A percentile compares a stretch with the other conserved stretches of the same genome.
Evolutionary conservation across 2,888 invertebrate species (phyloP).

Genomic region (Ferrisia virgata): DNA sequence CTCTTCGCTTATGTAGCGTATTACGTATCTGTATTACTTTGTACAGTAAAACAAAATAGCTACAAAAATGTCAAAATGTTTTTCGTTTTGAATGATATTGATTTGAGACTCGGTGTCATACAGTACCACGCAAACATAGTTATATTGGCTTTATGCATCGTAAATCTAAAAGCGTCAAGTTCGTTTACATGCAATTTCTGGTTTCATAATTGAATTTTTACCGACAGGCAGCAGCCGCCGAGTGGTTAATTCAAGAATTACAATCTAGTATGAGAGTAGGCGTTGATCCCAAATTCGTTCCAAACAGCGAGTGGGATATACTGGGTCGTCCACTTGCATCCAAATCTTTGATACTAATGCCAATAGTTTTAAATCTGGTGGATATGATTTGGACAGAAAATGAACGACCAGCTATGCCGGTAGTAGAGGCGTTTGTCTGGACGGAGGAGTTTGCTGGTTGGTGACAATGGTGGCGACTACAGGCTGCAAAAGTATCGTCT

Average conservation of each 20-base stretch:
- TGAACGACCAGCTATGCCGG: constrained; percentile 56
- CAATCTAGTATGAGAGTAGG: constrained; percentile 62
- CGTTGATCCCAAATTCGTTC: constrained; percentile 70
- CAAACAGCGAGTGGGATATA: constrained; percentile 64
- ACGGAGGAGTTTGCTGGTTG: constrained; percentile 44
- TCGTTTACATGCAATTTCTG: constrained; percentile 3
- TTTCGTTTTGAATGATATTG: constrained; percentile 15
- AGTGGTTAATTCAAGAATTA: constrained; percentile 63
- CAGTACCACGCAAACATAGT: not conserved
- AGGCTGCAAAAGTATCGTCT: too few species aligned
- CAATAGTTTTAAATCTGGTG: constrained; percentile 66
- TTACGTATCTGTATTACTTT: not conserved
- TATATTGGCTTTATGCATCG: not conserved
- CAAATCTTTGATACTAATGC: constrained; percentile 54
- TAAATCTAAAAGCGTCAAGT: not conserved
- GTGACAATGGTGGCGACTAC: not conserved
- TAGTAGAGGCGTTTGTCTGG: constrained; percentile 39
- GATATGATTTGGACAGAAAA: constrained; percentile 74
- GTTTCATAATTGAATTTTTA: not conserved
- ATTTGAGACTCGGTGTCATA: constrained; percentile 6
- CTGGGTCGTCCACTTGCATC: constrained; percentile 50
- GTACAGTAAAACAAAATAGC: not conserved
- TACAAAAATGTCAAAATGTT: not conserved
- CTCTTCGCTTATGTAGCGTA: not conserved
- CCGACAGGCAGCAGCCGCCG: constrained; percentile 49